These are phyloP conservation scores for Gonioctena quinquepunctata DNA, from an alignment of 1,140 invertebrate species.

Conservation along the genomic window DNA sequence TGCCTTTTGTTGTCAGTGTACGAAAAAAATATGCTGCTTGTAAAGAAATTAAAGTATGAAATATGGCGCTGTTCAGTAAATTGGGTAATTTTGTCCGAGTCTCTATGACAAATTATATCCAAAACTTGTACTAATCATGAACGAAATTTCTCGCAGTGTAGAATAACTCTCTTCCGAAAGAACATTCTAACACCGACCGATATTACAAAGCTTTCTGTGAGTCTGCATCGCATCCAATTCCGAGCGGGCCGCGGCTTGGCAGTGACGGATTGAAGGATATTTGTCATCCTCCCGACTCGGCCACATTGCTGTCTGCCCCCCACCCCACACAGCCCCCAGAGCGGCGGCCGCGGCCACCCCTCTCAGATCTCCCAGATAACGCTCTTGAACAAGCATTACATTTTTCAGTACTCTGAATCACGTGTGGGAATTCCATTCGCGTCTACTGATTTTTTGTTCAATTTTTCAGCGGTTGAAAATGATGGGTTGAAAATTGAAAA, in stretches of 20 bases:
- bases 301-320: slow-evolving; percentile 49
- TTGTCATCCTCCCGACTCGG: slow-evolving; percentile 56
- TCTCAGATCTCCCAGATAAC: slow-evolving; percentile 40
- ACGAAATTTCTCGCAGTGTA: slow-evolving; percentile 4
- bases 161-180: not conserved
- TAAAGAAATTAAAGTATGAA: no score
- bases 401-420: slow-evolving; percentile 46
- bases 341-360: slow-evolving; percentile 26
- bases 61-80: no score
- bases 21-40: no score
- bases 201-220: slow-evolving; percentile 58
- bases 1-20: no score
- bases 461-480: not conserved
- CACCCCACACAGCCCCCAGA: slow-evolving; percentile 31
- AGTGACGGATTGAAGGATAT: slow-evolving; percentile 57
- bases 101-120: no score
- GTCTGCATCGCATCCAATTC: slow-evolving; percentile 58
- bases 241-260: slow-evolving; percentile 53
- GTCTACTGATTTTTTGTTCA: slow-evolving; percentile 26
- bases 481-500: not conserved
- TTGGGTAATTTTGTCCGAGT: no score
- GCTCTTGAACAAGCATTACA: slow-evolving; percentile 47
- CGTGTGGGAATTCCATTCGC: slow-evolving; percentile 39
- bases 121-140: no score
- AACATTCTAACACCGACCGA: slow-evolving; percentile 49